Base-by-base conservation (phyloP, 1,140 invertebrate genomes). In the Solenopsis fugax region DNA sequence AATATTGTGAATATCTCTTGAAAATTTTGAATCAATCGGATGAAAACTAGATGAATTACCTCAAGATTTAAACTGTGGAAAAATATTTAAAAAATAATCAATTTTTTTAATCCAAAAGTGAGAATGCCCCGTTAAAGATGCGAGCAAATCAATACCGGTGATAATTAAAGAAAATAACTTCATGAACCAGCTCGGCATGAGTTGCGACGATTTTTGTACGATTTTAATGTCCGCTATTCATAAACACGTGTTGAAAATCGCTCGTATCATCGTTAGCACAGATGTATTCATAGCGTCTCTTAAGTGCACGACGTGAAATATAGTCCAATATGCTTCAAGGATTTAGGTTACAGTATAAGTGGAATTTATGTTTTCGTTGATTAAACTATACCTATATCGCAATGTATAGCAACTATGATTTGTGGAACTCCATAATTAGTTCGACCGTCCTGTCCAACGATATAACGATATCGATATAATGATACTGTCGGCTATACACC, bases 341-440 rank as follows among this genome's bases (percentile, higher is more conserved):
- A 80, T 80, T 80, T 69, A 34, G 77, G 77, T 67, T 80, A 37
- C 16, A 41, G 45, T 80, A 80, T 52, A 54, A 67, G 21, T 67
- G 34, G 29, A 80, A 80, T 80, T 80, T 80, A 80, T 80, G 77
- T 18, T 65, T 78, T 21, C 29, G 60, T 65, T 62, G 48, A 67
- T 80, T 67, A 80, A 80, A 58, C 60, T 54, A 48, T 34, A 67
- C 10, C n/a, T 60, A 45, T 29, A 45, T 29, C 37, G 52, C 21
- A 12, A 54, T 37, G 2, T 45, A n/a, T 24, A 77, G 48, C 13
- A 80, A 54, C 50, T 37, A 18, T 58, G 62, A 60, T 52, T 56
- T 41, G 62, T 80, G 41, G 12, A 80, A 80, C 21, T 52, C 34
- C 37, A 24, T 67, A 80, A 52, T 48, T 41, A 41, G 48, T 60